Base-by-base conservation (phyloP, 2,113 vertebrate genomes). In the Progne subis region DNA sequence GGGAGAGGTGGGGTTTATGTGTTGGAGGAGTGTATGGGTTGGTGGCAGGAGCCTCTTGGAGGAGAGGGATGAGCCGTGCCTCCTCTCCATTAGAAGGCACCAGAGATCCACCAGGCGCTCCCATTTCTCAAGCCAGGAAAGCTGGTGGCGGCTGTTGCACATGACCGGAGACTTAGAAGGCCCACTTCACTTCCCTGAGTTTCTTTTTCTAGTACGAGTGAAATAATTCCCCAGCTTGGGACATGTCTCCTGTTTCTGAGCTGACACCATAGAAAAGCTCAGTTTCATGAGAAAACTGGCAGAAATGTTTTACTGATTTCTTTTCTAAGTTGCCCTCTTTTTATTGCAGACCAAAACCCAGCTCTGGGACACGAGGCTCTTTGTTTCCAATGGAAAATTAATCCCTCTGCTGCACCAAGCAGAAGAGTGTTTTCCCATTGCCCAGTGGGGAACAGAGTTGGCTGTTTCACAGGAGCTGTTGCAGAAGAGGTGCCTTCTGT, bases 51-150 rank as follows among this genome's bases (percentile, higher is more conserved):
- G 31, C 17, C 24, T 18, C 41, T 44, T 0, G 11, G 15, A 86
- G 50, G 26, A 90, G 26, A 28, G 12, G 7, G 28, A 12, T 25
- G 14, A 63, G 57, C 71, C 10, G 14, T 18, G 26, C 31, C n/a
- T 87, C 31, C 32, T 91, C n/a, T 93, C 90, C 81, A 1, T 83
- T 81, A 87, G 90, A 93, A 81, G 92, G 94, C 92, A 89, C 82
- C 88, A 89, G 88, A 87, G 88, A 52, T 69, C 88, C 82, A 31
- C 41, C 4, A 2, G 2, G 14, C 4, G 2, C 26, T 70, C 19
- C 60, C 6, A 0, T 17, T 23, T 13, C 55, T 46, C 11, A 8
- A 49, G 3, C 26, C 7, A 2, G 34, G 37, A n/a, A 5, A 41
- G 70, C 61, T 12, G 47, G n/a, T 1, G 6, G 65, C 8, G 37